Conservation (phyloP, 92 coral and sea anemone species). For the Parazoanthus atlanticus region DNA sequence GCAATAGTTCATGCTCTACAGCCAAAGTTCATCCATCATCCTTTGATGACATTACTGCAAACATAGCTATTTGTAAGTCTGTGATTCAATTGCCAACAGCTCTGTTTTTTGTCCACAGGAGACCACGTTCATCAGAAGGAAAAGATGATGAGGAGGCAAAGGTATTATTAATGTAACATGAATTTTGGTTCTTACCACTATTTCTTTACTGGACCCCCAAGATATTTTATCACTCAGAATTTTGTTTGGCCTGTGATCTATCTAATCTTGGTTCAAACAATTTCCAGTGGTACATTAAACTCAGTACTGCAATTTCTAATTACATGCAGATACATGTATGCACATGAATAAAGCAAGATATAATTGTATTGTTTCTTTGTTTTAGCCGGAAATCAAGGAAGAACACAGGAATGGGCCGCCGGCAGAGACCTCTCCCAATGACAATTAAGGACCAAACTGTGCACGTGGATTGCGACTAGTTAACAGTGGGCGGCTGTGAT, state of each 20-base stretch:
- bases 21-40: background rate
- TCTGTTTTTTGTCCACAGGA: slow-evolving; percentile 20
- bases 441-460: slow-evolving; percentile 28
- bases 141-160: background rate
- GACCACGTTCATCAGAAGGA: slow-evolving; percentile 30
- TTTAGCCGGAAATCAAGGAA: slow-evolving; percentile 15
- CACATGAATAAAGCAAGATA: background rate
- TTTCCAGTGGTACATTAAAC: no score
- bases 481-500: slow-evolving; percentile 1
- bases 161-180: background rate
- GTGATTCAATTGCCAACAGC: background rate
- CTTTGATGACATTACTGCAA: background rate
- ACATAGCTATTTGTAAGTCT: background rate
- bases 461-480: slow-evolving; percentile 31
- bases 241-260: no score
- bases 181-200: background rate
- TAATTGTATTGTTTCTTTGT: background rate
- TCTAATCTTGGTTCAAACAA: no score
- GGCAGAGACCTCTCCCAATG: slow-evolving; percentile 31
- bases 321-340: background rate
- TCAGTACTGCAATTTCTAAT: no score
- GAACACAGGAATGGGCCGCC: slow-evolving; percentile 36
- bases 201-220: no score
- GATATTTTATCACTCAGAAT: no score
- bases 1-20: background rate